phyloP scores from a whole-genome alignment of 2,797 vertebrate genomes.

The Neosalanx taihuensis region DNA sequence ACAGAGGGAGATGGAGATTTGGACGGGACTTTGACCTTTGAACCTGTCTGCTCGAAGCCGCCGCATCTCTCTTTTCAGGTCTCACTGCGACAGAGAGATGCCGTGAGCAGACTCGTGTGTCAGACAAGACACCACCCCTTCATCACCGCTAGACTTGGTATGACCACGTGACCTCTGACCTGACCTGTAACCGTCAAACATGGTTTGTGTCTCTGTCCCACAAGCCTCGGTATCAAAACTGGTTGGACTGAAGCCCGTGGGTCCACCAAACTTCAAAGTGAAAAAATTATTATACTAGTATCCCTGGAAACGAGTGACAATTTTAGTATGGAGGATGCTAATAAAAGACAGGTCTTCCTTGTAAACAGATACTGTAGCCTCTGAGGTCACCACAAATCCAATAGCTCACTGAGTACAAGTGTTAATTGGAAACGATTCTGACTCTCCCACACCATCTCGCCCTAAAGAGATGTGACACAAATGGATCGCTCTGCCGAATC shows the following conservation, averaged over 20 bases:
- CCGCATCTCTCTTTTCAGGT: not conserved
- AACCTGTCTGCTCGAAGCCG: conserved; percentile 9
- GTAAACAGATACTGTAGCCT: conserved; percentile 42
- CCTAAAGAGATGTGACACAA: no score
- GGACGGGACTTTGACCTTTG: conserved; percentile 37
- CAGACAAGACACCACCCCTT: conserved; percentile 5
- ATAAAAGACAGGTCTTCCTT: conserved; percentile 24
- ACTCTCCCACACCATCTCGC: no score
- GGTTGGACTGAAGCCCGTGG: not conserved
- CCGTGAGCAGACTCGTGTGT: no score
- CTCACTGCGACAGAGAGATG: conserved; percentile 5
- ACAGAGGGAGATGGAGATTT: conserved; percentile 26
- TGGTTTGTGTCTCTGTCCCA: not conserved
- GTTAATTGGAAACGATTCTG: no score
- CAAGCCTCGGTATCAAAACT: not conserved
- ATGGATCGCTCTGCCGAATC: no score
- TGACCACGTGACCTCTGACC: conserved; percentile 13
- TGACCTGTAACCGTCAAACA: conserved; percentile 16
- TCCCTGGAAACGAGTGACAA: not conserved
- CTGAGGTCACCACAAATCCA: conserved; percentile 13
- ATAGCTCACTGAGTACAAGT: no score
- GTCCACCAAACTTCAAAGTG: not conserved
- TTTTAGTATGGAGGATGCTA: conserved; percentile 18
- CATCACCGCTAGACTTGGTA: conserved; percentile 20
- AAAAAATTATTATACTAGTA: not conserved